Conservation (phyloP, 2,113 vertebrate genomes). For the Actenoides lindsayi region DNA sequence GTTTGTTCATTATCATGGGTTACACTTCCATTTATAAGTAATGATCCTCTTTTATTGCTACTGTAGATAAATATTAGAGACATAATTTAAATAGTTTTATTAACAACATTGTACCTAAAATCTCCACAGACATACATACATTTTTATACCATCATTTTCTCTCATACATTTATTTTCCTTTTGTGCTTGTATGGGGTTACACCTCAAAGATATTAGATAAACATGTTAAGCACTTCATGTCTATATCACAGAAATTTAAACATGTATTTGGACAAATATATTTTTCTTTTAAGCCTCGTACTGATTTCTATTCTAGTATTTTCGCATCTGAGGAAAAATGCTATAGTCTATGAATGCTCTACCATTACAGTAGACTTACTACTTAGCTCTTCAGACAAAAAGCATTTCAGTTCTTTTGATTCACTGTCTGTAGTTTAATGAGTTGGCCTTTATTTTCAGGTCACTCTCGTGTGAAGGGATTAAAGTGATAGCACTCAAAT, state of each 20-base stretch:
- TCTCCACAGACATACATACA: background rate
- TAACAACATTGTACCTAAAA: background rate
- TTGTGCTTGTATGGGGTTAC: background rate
- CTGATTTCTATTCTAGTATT: background rate
- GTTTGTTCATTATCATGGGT: constrained; percentile 17
- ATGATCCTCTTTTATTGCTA: background rate
- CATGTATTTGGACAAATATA: background rate
- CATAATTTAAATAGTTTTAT: constrained; percentile 22
- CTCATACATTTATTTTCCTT: background rate
- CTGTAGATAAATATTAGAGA: background rate
- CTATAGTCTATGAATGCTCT: background rate
- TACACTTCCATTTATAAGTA: constrained; percentile 27
- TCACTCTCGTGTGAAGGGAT: background rate
- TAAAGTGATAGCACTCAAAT: background rate
- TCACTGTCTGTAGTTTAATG: background rate
- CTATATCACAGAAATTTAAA: background rate
- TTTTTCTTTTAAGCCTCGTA: background rate
- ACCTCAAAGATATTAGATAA: background rate
- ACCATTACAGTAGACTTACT: background rate
- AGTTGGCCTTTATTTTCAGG: background rate
- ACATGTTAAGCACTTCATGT: background rate
- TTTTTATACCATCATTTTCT: background rate
- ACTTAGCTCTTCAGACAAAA: background rate
- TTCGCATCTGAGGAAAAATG: background rate
- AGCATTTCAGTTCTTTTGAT: background rate